Evolutionary conservation across 2,888 invertebrate species (phyloP).

Genomic region (Coelinius sp.): DNA sequence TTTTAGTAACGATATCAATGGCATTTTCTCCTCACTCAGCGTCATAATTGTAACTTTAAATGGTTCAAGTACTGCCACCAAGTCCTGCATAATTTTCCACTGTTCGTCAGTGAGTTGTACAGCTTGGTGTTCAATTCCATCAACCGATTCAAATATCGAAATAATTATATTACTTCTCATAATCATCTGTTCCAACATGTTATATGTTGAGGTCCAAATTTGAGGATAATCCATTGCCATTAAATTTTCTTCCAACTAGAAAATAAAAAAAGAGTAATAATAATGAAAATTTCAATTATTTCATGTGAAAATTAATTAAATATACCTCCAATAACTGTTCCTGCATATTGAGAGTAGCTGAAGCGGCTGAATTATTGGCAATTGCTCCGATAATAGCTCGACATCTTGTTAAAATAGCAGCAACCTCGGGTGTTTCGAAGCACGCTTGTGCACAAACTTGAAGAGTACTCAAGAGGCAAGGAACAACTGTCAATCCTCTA

Average conservation of each 20-base stretch:
- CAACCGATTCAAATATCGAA: slow-evolving; percentile 64
- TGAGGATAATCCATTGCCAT: slow-evolving; percentile 66
- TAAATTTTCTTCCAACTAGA: slow-evolving; percentile 62
- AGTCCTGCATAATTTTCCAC: slow-evolving; percentile 70
- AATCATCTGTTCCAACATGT: slow-evolving; percentile 70
- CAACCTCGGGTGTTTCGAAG: slow-evolving; percentile 67
- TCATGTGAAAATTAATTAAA: slow-evolving; percentile 8
- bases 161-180: slow-evolving; percentile 63
- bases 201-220: slow-evolving; percentile 71
- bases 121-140: slow-evolving; percentile 62
- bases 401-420: slow-evolving; percentile 67
- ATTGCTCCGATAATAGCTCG: slow-evolving; percentile 68
- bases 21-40: slow-evolving; percentile 72
- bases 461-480: slow-evolving; percentile 70
- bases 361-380: slow-evolving; percentile 61
- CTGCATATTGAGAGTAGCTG: slow-evolving; percentile 64
- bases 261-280: background rate
- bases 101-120: slow-evolving; percentile 66
- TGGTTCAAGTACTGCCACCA: slow-evolving; percentile 70
- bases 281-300: background rate
- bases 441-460: slow-evolving; percentile 70
- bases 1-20: slow-evolving; percentile 71
- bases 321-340: slow-evolving; percentile 66
- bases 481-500: slow-evolving; percentile 67
- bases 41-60: slow-evolving; percentile 72